Conservation (phyloP, 2,797 vertebrate genomes). For the Halcyon badia region DNA sequence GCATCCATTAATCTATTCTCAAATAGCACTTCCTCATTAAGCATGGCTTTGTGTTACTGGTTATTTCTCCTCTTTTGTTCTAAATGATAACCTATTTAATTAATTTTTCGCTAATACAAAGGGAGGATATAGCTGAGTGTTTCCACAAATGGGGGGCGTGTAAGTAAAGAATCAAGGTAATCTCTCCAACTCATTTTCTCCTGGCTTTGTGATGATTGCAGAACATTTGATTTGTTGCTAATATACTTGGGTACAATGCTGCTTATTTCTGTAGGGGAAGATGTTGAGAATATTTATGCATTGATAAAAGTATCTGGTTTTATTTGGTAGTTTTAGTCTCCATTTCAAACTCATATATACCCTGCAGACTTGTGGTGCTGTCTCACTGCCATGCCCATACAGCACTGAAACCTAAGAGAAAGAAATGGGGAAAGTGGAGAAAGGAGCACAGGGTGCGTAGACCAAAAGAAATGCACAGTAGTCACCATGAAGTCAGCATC, state of each 20-base stretch:
- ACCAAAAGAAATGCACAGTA: background rate
- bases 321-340: background rate
- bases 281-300: background rate
- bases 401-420: background rate
- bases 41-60: background rate
- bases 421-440: background rate
- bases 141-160: background rate
- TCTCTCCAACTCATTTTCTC: constrained; percentile 37
- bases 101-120: constrained; percentile 54
- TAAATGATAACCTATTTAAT: constrained; percentile 44
- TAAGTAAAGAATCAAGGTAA: background rate
- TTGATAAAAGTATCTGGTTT: background rate
- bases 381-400: background rate
- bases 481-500: background rate
- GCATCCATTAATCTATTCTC: background rate
- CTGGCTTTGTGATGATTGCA: background rate
- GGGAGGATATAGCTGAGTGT: constrained; percentile 38
- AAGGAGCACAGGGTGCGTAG: rapidly evolving
- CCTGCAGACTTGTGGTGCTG: background rate
- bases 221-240: constrained; percentile 1
- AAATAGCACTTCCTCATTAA: constrained; percentile 22
- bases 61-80: constrained; percentile 39
- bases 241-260: background rate
- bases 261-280: background rate
- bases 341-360: background rate